Evolutionary conservation across 2,888 invertebrate species (phyloP), one percentile per base, ranked within the genome.

Genomic region (Volucella inanis): DNA sequence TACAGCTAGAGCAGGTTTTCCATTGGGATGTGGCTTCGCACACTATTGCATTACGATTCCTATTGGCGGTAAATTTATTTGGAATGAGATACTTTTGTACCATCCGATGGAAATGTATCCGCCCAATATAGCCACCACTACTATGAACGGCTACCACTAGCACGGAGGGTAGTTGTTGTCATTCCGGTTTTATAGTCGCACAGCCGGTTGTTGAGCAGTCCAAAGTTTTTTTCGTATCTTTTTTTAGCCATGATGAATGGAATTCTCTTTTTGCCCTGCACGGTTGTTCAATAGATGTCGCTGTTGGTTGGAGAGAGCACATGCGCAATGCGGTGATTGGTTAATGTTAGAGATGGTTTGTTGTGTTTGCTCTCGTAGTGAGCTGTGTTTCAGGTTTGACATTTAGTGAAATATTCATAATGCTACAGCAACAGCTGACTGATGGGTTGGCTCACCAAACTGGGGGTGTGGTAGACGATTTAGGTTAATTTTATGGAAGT

Each of bases 381-480:
- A 77, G 31, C 39, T 67, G 14, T 31, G 38, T 38, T 72, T 76
- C 12, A 47, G 22, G 50, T 55, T 68, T 70, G 79, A 65, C 75
- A 38, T 49, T 31, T 52, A 64, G 54, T 43, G n/a, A 57, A 65
- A 47, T 59, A 55, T 49, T 83, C 68, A 64, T 54, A 77, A 81
- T 85, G 85, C 81, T 62, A 85, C 77, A 31, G 76, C 85, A 85
- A 85, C 85, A 85, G 85, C 85, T 85, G 85, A 85, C 72, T 85
- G 64, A 76, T 68, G 85, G 81, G 85, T 18, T 71, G 72, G 71
- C 45, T 62, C 31, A 43, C 43, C 1, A 4, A 31, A 31, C 9
- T 12, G 31, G 14, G 43, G 80, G 81, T 85, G 85, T 85, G 85
- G 68, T 64, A 12, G 10, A 8, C 43, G 39, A 15, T 74, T 31